These are phyloP conservation scores for Pherbina coryleti DNA, from an alignment of 2,888 invertebrate genomes.

Conservation along the genomic window DNA sequence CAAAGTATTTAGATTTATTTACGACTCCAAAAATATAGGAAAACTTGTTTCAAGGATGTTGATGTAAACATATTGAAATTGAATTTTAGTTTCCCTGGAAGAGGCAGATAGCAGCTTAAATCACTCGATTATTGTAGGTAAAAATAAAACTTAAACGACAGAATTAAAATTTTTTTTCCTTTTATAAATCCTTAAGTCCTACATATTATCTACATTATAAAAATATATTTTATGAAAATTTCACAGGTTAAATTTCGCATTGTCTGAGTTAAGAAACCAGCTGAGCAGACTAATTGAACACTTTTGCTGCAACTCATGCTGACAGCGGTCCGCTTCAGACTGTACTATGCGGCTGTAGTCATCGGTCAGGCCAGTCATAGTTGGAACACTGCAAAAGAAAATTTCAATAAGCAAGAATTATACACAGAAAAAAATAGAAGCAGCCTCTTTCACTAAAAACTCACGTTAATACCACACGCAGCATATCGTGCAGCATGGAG, in stretches of 20 bases:
- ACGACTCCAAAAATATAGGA: too few relatives aligned
- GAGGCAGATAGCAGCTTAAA: too few relatives aligned
- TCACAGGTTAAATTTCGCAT: not conserved
- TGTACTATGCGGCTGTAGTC: conserved; percentile 62
- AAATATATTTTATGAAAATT: too few relatives aligned
- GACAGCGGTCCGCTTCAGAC: conserved; percentile 55
- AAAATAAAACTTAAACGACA: too few relatives aligned
- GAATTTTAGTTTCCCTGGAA: too few relatives aligned
- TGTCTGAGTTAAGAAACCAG: conserved; percentile 53
- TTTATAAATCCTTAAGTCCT: too few relatives aligned
- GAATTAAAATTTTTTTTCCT: too few relatives aligned
- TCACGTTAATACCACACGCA: conserved; percentile 77
- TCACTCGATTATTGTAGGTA: too few relatives aligned
- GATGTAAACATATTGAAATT: too few relatives aligned
- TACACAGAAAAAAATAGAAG: not conserved
- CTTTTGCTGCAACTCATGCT: conserved; percentile 49
- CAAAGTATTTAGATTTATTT: too few relatives aligned
- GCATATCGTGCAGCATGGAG: conserved; percentile 77
- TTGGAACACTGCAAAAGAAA: conserved; percentile 58
- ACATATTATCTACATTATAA: too few relatives aligned
- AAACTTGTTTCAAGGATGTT: too few relatives aligned
- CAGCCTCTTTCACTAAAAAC: conserved; percentile 43
- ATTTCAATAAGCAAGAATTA: not conserved
- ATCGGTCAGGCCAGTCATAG: conserved; percentile 58
- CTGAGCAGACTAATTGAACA: conserved; percentile 60